Evolutionary conservation across 2,888 invertebrate species (phyloP).

Genomic region (Leptopterna dolabrata): DNA sequence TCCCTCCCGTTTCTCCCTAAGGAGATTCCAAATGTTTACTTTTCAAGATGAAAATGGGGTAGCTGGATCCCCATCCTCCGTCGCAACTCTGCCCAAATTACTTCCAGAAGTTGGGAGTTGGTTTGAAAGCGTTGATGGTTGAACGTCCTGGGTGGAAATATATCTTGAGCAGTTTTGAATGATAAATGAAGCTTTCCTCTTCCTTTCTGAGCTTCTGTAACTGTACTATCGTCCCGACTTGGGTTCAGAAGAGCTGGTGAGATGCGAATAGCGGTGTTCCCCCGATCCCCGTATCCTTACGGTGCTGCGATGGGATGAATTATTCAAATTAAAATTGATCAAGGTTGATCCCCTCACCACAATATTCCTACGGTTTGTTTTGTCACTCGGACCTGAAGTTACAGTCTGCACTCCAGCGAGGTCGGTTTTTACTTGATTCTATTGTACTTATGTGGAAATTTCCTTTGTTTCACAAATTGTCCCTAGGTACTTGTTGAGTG

Average conservation of each 20-base stretch:
- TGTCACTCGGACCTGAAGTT: background rate
- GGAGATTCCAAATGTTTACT: background rate
- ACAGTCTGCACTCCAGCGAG: too few relatives aligned
- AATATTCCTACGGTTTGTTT: background rate
- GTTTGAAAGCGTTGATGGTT: conserved; percentile 17
- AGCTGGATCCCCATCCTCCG: background rate
- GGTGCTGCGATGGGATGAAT: background rate
- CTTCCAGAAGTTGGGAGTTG: conserved; percentile 9
- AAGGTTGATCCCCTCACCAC: background rate
- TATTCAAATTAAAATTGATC: conserved; percentile 18
- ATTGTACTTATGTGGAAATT: too few relatives aligned
- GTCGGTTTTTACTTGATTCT: too few relatives aligned
- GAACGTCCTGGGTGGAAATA: background rate
- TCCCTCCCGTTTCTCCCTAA: background rate
- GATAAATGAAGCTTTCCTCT: conserved; percentile 13
- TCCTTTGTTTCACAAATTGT: too few relatives aligned
- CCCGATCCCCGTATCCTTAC: background rate
- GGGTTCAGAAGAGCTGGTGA: background rate
- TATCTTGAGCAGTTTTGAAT: conserved; percentile 2
- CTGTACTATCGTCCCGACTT: background rate
- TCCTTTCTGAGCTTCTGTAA: background rate
- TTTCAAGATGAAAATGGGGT: background rate
- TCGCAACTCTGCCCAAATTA: background rate
- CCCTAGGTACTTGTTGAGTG: too few relatives aligned
- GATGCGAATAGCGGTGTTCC: background rate